Evolutionary conservation across 2,797 vertebrate genomes (phyloP).

Genomic region (Macroramphosus scolopax): DNA sequence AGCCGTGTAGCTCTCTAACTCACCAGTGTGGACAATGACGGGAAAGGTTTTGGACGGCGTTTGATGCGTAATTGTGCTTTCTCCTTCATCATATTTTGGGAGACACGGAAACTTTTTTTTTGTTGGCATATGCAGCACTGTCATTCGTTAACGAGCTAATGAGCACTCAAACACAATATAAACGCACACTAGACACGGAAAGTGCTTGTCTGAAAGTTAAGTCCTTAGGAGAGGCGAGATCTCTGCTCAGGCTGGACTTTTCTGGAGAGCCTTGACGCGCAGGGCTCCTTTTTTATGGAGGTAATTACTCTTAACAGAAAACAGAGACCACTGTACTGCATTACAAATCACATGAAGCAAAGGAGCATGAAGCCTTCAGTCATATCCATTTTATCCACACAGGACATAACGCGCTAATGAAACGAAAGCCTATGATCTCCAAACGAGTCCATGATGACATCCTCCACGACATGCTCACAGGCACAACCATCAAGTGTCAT

Average conservation of each 20-base stretch:
- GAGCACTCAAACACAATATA: constrained; percentile 1
- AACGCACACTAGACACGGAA: constrained; percentile 34
- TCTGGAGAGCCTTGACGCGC: constrained; percentile 49
- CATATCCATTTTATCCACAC: constrained; percentile 36
- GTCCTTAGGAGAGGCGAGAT: constrained; percentile 27
- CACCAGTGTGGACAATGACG: background rate
- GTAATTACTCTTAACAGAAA: constrained; percentile 78
- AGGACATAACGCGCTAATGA: constrained; percentile 23
- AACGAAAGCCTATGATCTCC: constrained; percentile 26
- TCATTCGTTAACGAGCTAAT: constrained; percentile 14
- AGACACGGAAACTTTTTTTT: constrained; percentile 6
- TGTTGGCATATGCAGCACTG: constrained; percentile 8
- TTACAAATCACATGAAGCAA: constrained; percentile 69
- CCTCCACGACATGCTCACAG: constrained; percentile 3
- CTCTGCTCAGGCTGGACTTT: constrained; percentile 38
- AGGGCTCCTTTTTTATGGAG: constrained; percentile 65
- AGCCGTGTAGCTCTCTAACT: constrained; percentile 30
- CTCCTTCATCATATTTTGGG: constrained; percentile 19
- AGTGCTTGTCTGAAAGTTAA: constrained; percentile 13
- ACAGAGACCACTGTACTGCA: constrained; percentile 71
- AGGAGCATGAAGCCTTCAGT: constrained; percentile 36
- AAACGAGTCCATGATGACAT: constrained; percentile 17
- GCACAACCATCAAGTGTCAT: constrained; percentile 4
- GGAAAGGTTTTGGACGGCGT: constrained; percentile 22
- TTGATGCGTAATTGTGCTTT: background rate